Evolutionary conservation across 2,113 vertebrate genomes (phyloP), one percentile per base, ranked within the genome.

Genomic region (Chloroceryle aenea): DNA sequence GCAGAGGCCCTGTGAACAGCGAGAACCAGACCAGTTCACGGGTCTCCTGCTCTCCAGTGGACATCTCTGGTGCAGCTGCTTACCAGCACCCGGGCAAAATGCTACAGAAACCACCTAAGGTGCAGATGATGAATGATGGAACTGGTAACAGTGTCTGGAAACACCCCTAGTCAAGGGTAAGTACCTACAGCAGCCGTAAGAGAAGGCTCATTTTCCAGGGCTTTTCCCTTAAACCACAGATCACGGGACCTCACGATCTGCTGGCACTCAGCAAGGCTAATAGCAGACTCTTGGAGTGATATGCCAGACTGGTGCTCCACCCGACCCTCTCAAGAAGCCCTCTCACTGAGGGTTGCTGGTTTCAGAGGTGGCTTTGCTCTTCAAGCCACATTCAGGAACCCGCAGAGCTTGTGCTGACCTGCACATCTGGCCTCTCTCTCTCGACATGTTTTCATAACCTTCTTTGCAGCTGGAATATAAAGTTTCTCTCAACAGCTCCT

Each of bases 381-480:
- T 19, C 53, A 18, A 18, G 75, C 32, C 1, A 1, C 53, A 13
- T 32, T 29, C 52, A 38, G 61, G 38, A 53, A n/a, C 7, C 43
- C 18, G 25, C 10, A n/a, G 43, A 48, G 40, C 38, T 75, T 38
- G n/a, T 5, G 15, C 53, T 40, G 64, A 90, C 42, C 30, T 43
- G 42, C 81, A 87, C 45, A 68, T 55, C 42, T 42, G 61, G 36
- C 47, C 36, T 32, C 47, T 32, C 55, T 56, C n/a, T 34, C 23
- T 12, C 40, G 22, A 45, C 45, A 75, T n/a, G 32, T 8, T 75
- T 68, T 53, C 62, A 52, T 84, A 71, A 94, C 89, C 95, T 66
- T 77, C 93, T 92, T 48, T 45, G 83, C 89, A 88, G 95, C 94
- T 94, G 87, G 95, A 93, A 95, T 45, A 64, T n/a, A 63, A 45